Evolutionary conservation across 1,140 invertebrate genomes (phyloP), one percentile per base, ranked within the genome.

Genomic region (Argopecten irradians): DNA sequence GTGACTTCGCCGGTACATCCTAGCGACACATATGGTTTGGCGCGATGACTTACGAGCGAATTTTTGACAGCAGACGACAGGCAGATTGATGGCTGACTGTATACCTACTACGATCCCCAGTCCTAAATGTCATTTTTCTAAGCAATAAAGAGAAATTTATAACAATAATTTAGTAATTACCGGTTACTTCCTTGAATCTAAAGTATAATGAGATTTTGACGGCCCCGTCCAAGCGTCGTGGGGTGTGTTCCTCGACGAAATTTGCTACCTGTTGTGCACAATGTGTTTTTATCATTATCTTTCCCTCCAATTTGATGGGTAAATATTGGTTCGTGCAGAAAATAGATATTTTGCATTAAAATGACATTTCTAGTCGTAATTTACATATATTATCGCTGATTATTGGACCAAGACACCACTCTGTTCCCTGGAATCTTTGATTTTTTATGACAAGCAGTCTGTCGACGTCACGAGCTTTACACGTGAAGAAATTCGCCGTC

Each of bases 91-190:
- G 55, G 22, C n/a, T 71, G 55, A 71, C 55, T 71, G 55, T 71
- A 71, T 71, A 71, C 55, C 55, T 71, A 71, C 55, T 71, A 5
- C 55, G 16, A 71, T 71, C 55, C 28, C 55, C 5, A n/a, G 55
- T 71, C 55, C 55, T 71, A 71, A 71, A 71, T 71, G 55, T 71
- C 55, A 71, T 71, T 71, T 71, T 71, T 71, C 55, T 71, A 71
- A 71, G 55, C 55, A 71, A 71, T 71, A 71, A 71, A 71, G 55
- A n/a, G 16, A n/a, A 71, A 71, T 71, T 71, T 71, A 71, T 71
- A 71, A 71, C 55, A 71, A 71, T 71, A 71, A 71, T 71, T 71
- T 71, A n/a, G 55, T 71, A 28, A 71, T 71, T 71, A 71, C 55
- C 28, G 22, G 8, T 71, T 71, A 71, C 55, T 71, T 71, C 55